Evolutionary conservation across 2,797 vertebrate genomes (phyloP), one percentile per base, ranked within the genome.

Genomic region (Anguilla anguilla): DNA sequence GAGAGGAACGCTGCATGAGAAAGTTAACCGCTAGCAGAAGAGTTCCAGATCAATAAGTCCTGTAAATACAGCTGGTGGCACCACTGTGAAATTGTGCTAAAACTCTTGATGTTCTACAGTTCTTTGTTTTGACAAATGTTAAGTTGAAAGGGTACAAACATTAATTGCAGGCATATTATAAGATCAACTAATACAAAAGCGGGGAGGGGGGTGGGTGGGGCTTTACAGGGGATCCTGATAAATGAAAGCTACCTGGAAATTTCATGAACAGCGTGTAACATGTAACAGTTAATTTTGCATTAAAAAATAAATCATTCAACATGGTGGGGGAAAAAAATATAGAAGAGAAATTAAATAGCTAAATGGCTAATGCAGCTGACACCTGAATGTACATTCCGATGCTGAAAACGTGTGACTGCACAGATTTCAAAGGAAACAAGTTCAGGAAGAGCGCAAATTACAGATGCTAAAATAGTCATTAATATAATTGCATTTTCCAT

Each of bases 1-100:
- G 67, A 67, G 28, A 72, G 57, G n/a, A 67, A 83, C 6, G 13
- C 49, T 22, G 64, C 4, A 64, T 87, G 81, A 87, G 69, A 64
- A 67, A 53, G 67, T 28, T 6, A 79, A 43, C 61, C 84, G 79
- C 67, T 83, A 22, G 43, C 81, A 46, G n/a, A 72, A 55, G 9
- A 49, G 35, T 81, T 49, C 39, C 28, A 35, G 43, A 22, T 22
- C 35, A 81, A 46, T 46, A 46, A 43, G 17, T 11, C 6, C 79
- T 46, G n/a, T 51, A 49, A 46, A 82, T n/a, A 51, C 6, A 82
- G 17, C 46, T 13, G 17, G 31, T 17, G 15, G 35, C 13, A 77
- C 72, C 46, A 39, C 2, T 22, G 7, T 10, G 39, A 82, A 82
- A 51, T 82, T 82, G 7, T 51, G 46, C 46, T 49, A 10, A 82